These are phyloP conservation scores for Hypsibius dujardini DNA, from an alignment of 1,140 invertebrate species.

Conservation along the genomic window DNA sequence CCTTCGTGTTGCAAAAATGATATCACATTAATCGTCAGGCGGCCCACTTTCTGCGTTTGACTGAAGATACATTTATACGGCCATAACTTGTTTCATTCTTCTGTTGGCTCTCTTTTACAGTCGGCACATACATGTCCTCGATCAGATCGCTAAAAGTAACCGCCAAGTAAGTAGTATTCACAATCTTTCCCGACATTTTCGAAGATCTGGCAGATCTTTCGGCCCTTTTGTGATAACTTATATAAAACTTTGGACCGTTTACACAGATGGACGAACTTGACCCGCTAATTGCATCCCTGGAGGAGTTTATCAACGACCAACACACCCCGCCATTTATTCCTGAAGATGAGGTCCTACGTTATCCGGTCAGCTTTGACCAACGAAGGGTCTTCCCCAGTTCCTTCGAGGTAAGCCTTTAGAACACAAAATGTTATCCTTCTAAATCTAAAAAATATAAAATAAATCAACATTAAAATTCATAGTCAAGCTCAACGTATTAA, in stretches of 20 bases:
- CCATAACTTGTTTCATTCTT: no score
- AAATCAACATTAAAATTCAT: no score
- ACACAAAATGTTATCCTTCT: no score
- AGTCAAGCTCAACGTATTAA: no score
- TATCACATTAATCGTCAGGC: background rate
- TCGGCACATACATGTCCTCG: background rate
- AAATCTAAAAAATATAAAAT: no score
- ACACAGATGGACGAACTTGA: conserved; percentile 16
- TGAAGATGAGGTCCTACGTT: background rate
- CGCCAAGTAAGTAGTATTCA: background rate
- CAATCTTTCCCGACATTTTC: background rate
- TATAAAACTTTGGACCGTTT: no score
- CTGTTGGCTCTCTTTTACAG: no score
- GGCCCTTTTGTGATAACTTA: no score
- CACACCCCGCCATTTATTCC: background rate
- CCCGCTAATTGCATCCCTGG: conserved; percentile 9
- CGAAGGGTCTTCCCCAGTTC: no score
- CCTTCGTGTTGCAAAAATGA: background rate
- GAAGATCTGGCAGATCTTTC: background rate
- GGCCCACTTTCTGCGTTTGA: background rate
- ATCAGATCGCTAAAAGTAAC: conserved; percentile 16
- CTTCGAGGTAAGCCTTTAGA: no score
- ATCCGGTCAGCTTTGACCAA: conserved; percentile 3
- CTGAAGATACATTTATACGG: no score
- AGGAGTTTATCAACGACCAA: background rate